Conservation (phyloP, 2,797 vertebrate genomes). For the Peromyscus melanophrys region DNA sequence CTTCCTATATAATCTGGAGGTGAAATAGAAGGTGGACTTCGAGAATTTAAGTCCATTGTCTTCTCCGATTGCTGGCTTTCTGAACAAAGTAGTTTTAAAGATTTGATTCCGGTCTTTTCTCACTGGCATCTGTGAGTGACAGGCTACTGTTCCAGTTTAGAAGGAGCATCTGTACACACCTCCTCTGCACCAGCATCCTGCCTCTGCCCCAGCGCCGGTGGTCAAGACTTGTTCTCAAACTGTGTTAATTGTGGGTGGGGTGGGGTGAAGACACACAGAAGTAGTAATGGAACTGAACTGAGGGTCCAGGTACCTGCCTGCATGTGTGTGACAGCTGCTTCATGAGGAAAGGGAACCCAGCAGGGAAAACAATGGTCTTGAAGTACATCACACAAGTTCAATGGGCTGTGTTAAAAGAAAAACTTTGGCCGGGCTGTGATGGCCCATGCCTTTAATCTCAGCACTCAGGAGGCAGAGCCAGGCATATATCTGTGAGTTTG, state of each 20-base stretch:
- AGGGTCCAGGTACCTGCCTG: neutral
- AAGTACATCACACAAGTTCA: neutral
- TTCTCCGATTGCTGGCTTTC: neutral
- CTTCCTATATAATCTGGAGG: neutral
- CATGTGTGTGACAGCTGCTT: neutral
- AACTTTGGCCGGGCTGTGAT: too few species aligned
- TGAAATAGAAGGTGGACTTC: neutral
- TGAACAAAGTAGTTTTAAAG: neutral
- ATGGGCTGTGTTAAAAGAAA: neutral
- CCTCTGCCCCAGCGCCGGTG: neutral
- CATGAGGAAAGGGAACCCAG: neutral
- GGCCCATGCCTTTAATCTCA: too few species aligned
- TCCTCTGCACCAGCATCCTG: too few species aligned
- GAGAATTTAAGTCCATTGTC: neutral
- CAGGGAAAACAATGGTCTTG: neutral
- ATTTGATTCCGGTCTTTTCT: neutral
- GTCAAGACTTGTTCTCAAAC: neutral
- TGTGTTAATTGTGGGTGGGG: neutral
- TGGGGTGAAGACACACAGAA: neutral
- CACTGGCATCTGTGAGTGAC: neutral
- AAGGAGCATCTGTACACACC: neutral
- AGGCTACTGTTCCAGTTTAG: neutral
- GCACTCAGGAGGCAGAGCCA: too few species aligned
- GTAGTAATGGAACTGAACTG: neutral
- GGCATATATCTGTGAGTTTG: too few species aligned